phyloP scores from a whole-genome alignment of 2,797 vertebrate genomes.

The Mallotus villosus region DNA sequence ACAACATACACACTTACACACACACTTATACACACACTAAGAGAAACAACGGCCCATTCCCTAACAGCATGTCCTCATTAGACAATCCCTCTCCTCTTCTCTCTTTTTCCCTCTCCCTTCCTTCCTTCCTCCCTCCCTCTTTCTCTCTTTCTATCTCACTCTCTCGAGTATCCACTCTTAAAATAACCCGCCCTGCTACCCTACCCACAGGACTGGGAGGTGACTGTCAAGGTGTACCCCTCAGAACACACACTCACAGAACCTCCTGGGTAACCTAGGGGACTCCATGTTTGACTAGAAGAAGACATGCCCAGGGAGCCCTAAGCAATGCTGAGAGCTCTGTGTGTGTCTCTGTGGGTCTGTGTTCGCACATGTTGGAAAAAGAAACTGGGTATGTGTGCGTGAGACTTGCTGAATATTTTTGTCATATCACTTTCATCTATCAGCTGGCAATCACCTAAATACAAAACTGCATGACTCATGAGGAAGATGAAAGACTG shows the following conservation, averaged over 20 bases:
- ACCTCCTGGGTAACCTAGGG: conserved; percentile 23
- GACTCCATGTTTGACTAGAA: conserved; percentile 54
- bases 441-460: not conserved
- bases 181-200: conserved; percentile 63
- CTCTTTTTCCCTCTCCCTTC: conserved; percentile 42
- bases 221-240: conserved; percentile 64
- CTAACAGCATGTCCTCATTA: conserved; percentile 76
- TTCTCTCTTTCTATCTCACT: conserved; percentile 26
- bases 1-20: conserved; percentile 26
- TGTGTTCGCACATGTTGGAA: not conserved
- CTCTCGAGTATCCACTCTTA: conserved; percentile 63
- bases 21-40: conserved; percentile 37
- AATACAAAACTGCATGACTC: not conserved
- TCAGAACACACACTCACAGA: conserved; percentile 13
- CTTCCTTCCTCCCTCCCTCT: conserved; percentile 48
- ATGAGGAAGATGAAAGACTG: not conserved
- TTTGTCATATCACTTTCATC: not conserved
- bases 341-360: conserved; percentile 36
- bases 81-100: conserved; percentile 50
- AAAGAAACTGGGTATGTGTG: not conserved
- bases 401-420: not conserved
- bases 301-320: conserved; percentile 58
- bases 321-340: conserved; percentile 53
- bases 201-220: conserved; percentile 52
- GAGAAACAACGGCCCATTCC: conserved; percentile 63